Conservation (phyloP, 2,113 vertebrate genomes). For the Beaufortia kweichowensis region DNA sequence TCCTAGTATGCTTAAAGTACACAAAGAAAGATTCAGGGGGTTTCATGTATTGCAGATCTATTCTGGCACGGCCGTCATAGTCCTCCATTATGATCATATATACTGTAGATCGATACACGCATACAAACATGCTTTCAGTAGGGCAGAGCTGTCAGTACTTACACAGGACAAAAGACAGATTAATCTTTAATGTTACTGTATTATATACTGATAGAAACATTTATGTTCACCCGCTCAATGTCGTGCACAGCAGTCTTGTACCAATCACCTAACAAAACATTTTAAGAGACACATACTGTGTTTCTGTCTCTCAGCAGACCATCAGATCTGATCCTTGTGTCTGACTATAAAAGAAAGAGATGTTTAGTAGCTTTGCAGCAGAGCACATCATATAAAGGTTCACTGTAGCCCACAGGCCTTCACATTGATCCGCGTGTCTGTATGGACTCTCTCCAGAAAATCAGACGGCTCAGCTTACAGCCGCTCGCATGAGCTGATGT, state of each 20-base stretch:
- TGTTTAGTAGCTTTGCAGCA: slow-evolving; percentile 24
- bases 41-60: too few species aligned
- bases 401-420: neutral
- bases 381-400: neutral
- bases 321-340: neutral
- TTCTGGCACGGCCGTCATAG: too few species aligned
- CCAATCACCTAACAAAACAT: neutral
- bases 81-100: too few species aligned
- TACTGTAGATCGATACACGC: neutral
- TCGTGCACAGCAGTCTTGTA: too few species aligned
- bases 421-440: slow-evolving; percentile 32
- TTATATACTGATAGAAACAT: too few species aligned
- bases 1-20: too few species aligned
- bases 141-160: too few species aligned
- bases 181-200: too few species aligned
- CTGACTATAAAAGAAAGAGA: neutral
- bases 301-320: neutral
- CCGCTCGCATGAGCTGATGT: neutral
- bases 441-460: slow-evolving; percentile 12
- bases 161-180: too few species aligned
- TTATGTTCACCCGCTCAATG: too few species aligned
- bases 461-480: slow-evolving; percentile 12
- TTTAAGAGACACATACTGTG: neutral
- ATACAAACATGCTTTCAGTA: neutral
- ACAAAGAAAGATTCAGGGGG: too few species aligned